A percentile compares a stretch with the other conserved stretches of the same genome.
Evolutionary conservation across 2,888 invertebrate genomes (phyloP).

Genomic region (Nymphalis c-album): DNA sequence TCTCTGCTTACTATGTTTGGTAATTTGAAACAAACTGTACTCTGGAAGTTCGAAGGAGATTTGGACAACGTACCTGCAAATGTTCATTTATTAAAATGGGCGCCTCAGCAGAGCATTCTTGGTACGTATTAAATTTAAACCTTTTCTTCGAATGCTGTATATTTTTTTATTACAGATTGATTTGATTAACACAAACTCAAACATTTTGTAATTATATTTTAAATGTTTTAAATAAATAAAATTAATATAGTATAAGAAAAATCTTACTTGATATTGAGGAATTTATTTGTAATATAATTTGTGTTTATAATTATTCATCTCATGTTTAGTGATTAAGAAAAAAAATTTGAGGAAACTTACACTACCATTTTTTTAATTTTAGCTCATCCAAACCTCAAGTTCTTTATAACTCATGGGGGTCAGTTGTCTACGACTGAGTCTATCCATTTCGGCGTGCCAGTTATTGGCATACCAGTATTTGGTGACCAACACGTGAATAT

Average conservation of each 20-base stretch:
- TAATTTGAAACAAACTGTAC: conserved; percentile 57
- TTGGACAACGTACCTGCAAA: conserved; percentile 55
- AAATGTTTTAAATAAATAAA: too few species aligned
- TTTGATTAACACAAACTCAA: too few species aligned
- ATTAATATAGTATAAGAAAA: too few species aligned
- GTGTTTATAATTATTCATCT: too few species aligned
- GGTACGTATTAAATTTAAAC: conserved; percentile 46
- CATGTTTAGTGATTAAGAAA: too few species aligned
- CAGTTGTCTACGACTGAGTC: conserved; percentile 64
- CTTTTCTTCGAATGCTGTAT: too few species aligned
- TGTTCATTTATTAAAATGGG: conserved; percentile 62
- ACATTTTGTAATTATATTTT: too few species aligned
- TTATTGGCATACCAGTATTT: conserved; percentile 61
- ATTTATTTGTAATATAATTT: too few species aligned
- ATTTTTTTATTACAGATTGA: too few species aligned
- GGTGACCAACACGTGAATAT: conserved; percentile 64
- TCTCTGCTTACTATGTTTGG: conserved; percentile 54
- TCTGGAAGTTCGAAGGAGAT: conserved; percentile 66
- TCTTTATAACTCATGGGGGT: conserved; percentile 70
- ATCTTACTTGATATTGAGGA: too few species aligned
- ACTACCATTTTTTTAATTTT: too few species aligned
- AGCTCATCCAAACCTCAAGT: conserved; percentile 51
- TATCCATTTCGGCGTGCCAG: conserved; percentile 63
- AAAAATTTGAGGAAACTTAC: too few species aligned
- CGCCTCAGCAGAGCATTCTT: conserved; percentile 65